Evolutionary conservation across 2,888 invertebrate genomes (phyloP).

Genomic region (Caenorhabditis angaria): DNA sequence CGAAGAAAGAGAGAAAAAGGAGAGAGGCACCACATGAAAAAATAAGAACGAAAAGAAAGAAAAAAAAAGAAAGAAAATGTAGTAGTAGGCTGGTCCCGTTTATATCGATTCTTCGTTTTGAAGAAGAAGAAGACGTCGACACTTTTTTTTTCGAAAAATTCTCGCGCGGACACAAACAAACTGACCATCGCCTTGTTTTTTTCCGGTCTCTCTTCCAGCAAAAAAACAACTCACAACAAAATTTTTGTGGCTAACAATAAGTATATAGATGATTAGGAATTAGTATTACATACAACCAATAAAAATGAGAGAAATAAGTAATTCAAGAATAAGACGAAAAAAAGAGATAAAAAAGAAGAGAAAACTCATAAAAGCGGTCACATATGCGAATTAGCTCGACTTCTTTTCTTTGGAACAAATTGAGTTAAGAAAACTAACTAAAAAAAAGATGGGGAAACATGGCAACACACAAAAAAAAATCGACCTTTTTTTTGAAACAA

Average conservation of each 20-base stretch:
- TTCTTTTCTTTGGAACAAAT: background rate
- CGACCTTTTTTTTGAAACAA: no score
- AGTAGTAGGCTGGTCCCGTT: constrained; percentile 13
- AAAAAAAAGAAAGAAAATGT: constrained; percentile 13
- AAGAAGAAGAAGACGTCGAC: constrained; percentile 1
- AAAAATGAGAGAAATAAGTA: background rate
- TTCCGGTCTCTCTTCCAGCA: no score
- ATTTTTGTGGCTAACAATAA: no score
- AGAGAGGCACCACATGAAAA: constrained; percentile 3
- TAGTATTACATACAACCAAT: background rate
- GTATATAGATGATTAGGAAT: background rate
- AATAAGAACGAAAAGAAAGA: constrained; percentile 19
- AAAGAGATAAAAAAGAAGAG: background rate
- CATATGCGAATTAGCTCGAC: background rate
- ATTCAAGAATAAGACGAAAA: background rate
- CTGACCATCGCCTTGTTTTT: no score
- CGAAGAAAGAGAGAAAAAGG: constrained; percentile 10
- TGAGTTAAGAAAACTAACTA: constrained; percentile 1
- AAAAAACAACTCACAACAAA: no score
- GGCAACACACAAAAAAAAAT: background rate
- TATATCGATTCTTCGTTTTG: background rate
- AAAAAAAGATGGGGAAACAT: background rate
- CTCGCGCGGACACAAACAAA: no score
- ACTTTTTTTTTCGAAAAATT: background rate
- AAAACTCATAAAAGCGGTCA: constrained; percentile 1